phyloP scores from a whole-genome alignment of 2,888 invertebrate genomes.

The Sarcophaga rosellei region DNA sequence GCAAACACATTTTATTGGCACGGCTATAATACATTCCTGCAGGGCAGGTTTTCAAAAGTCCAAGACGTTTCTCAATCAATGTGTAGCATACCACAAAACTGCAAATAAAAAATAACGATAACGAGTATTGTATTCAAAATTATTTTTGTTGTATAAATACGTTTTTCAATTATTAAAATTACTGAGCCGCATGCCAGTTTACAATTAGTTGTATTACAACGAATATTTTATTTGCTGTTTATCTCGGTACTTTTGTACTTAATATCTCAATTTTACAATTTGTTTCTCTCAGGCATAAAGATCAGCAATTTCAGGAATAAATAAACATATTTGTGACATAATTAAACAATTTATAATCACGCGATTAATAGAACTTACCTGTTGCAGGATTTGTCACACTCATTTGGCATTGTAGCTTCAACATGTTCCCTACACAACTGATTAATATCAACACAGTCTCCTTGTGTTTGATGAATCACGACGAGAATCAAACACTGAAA shows the following conservation, averaged over 20 bases:
- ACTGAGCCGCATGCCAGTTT: too few relatives aligned
- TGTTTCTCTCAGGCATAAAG: too few relatives aligned
- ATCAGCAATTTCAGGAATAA: too few relatives aligned
- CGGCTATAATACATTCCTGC: slow-evolving; percentile 31
- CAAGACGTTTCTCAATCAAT: slow-evolving; percentile 12
- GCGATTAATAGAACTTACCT: slow-evolving; percentile 1
- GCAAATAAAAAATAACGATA: background rate
- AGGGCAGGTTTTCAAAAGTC: slow-evolving; percentile 24
- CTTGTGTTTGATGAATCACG: background rate
- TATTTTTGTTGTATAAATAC: too few relatives aligned
- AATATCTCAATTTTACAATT: too few relatives aligned
- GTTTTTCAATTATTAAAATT: too few relatives aligned
- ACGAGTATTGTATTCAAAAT: background rate
- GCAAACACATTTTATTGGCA: background rate
- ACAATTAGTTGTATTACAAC: too few relatives aligned
- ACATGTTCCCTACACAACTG: background rate
- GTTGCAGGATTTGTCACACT: background rate
- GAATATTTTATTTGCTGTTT: too few relatives aligned
- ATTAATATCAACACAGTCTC: background rate
- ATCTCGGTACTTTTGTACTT: too few relatives aligned
- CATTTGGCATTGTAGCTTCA: background rate
- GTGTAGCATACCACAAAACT: slow-evolving; percentile 39
- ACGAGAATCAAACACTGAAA: slow-evolving; percentile 9
- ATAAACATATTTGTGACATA: too few relatives aligned
- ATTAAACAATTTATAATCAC: too few relatives aligned